Evolutionary conservation across 2,113 vertebrate species (phyloP), one percentile per base, ranked within the genome.

Genomic region (Spheniscus mendiculus): DNA sequence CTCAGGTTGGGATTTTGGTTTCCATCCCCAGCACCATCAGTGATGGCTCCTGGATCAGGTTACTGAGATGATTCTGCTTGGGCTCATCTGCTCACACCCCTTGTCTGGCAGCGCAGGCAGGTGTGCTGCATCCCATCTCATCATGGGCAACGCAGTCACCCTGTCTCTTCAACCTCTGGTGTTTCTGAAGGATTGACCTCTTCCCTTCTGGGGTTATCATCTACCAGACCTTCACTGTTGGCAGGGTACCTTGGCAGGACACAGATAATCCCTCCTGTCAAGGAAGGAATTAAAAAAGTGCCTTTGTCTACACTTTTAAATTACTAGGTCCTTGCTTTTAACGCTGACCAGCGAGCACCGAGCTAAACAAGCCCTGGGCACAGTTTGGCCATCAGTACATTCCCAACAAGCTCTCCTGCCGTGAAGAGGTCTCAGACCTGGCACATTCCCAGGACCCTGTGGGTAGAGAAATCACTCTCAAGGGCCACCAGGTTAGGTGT

Each of bases 81-180:
- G 36, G 27, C 16, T 56, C 22, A 15, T 38, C 40, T 65, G 81
- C 44, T 66, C 55, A 38, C 58, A 47, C 15, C 20, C 29, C 32
- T 16, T 17, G 18, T 23, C 61, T 44, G 78, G 40, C 55, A 87
- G 55, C 6, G 5, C 17, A 26, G 59, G 26, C 0, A 17, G 26
- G 7, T n/a, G 49, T 45, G 42, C 42, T 82, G 34, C 22, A 30
- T 32, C 76, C 65, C 85, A 26, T 27, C 65, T 49, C 55, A 59
- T 44, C 38, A 52, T 1, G 0, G 67, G 56, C 11, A 2, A 59
- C 2, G 3, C 15, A 0, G 2, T 15, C 26, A n/a, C 47, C 6
- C 0, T 6, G 14, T 61, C 52, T 80, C 62, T 56, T 62, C 52
- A 72, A 2, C 19, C 34, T 76, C 34, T 67, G 58, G 30, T 42